Evolutionary conservation across 2,888 invertebrate genomes (phyloP), one percentile per base, ranked within the genome.

Genomic region (Lithophane socia): DNA sequence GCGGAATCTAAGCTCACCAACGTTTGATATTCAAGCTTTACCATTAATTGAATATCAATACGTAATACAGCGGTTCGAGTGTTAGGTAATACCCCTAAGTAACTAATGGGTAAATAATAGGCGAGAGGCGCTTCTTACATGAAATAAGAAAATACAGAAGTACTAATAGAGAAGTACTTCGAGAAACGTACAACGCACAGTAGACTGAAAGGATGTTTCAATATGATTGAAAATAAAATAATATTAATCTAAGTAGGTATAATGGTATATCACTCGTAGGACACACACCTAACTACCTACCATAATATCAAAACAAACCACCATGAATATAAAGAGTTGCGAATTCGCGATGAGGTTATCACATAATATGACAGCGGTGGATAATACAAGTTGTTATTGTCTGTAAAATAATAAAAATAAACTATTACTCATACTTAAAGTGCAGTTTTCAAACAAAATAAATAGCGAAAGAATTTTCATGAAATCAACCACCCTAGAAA

Each of bases 71-170:
- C 74, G 80, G 86, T 85, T 86, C 80, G 83, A 84, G 88, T 89
- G 80, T 88, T 88, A 86, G 86, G 86, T 90, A 89, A 90, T 91
- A 88, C 86, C 80, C 84, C 87, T 87, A 86, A 89, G 88, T 87
- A 89, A 85, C 86, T 90, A 90, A 91, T 91, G 86, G 87, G 89
- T 89, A 91, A 90, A 89, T 91, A 90, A 91, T 90, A 88, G 90
- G 79, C 69, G 77, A 77, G 82, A 82, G 81, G 75, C 68, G 65
- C 64, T 70, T 70, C 52, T 75, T 64, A 72, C 60, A 64, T 56
- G 68, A 61, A 47, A 52, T 13, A 29, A 9, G 37, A 60, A 56
- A n/a, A 8, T 9, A 2, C 66, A 86, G 83, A 85, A 84, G 63
- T 47, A 8, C 42, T 63, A 73, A 42, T 49, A 21, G 37, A 12